Evolutionary conservation across 2,888 invertebrate genomes (phyloP), one percentile per base, ranked within the genome.

Genomic region (Caenorhabditis sulstoni): DNA sequence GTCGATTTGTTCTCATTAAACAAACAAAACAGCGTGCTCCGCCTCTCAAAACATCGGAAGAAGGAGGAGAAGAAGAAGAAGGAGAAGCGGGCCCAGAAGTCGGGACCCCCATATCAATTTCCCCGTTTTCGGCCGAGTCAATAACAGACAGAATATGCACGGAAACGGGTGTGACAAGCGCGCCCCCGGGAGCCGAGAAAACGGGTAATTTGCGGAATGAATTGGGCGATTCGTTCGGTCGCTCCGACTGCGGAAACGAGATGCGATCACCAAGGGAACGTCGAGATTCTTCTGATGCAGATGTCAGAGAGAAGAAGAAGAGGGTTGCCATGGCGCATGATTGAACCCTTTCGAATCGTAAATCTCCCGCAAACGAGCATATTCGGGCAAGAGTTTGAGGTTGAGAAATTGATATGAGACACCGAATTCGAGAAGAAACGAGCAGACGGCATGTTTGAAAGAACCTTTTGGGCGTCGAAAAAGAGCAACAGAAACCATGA

Each of bases 1-100:
- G 55, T 75, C 67, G 71, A 71, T 71, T 71, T 71, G 71, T 71
- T 75, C 75, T 75, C 75, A 75, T 75, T 75, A 75, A 75, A 67
- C 75, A 75, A 75, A 68, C 67, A 75, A 75, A 74, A 65, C 59
- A 41, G 44, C 66, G 53, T 29, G 29, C 52, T 62, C 62, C 55
- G 67, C 58, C 67, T 62, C 58, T 3, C 65, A 53, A 74, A 62
- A 73, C 57, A 64, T 64, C 58, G 55, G 73, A 23, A 59, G 52
- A 50, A 55, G n/a, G 29, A 44, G 29, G 29, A n/a, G n/a, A n/a
- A n/a, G n/a, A n/a, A n/a, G n/a, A n/a, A n/a, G 73, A 23, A 59
- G 52, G 39, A 55, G n/a, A 18, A 44, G 29, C 4, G 29, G 29
- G 3, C 29, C 29, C 29, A 7, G 29, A 44, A 12, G 14, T 52